A percentile compares a stretch with the other conserved stretches of the same genome.
phyloP scores from a whole-genome alignment of 2,113 vertebrate species.

The Sterrhoptilus dennistouni region DNA sequence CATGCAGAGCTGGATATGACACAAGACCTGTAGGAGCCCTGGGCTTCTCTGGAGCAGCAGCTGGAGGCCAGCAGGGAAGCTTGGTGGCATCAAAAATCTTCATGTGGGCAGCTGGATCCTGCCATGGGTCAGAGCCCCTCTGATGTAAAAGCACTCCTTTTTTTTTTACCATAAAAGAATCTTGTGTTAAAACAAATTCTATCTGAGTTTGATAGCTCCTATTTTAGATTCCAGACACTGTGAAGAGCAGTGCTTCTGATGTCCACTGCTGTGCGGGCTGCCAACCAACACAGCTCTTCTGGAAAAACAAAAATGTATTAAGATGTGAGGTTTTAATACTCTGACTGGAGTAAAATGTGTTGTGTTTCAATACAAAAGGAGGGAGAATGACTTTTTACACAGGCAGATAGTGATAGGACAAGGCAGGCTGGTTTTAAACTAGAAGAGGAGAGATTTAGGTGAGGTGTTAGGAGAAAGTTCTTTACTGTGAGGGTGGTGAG shows the following conservation, averaged over 20 bases:
- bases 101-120: not conserved
- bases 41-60: not conserved
- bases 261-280: not conserved
- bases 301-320: not conserved
- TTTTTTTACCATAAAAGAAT: not conserved
- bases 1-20: not conserved
- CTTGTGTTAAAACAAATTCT: not conserved
- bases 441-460: not conserved
- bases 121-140: not conserved
- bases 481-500: not conserved
- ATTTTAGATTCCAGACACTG: not conserved
- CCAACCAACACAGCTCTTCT: not conserved
- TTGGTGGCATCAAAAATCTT: not conserved
- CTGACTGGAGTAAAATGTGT: not conserved
- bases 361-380: not conserved
- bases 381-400: not conserved
- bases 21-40: not conserved
- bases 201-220: not conserved
- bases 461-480: not conserved
- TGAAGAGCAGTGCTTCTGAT: not conserved
- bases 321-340: not conserved
- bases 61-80: not conserved
- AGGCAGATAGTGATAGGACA: not conserved
- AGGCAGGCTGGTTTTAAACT: not conserved
- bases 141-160: not conserved